phyloP scores from a whole-genome alignment of 2,113 vertebrate species.

The Dipodomys ordii region DNA sequence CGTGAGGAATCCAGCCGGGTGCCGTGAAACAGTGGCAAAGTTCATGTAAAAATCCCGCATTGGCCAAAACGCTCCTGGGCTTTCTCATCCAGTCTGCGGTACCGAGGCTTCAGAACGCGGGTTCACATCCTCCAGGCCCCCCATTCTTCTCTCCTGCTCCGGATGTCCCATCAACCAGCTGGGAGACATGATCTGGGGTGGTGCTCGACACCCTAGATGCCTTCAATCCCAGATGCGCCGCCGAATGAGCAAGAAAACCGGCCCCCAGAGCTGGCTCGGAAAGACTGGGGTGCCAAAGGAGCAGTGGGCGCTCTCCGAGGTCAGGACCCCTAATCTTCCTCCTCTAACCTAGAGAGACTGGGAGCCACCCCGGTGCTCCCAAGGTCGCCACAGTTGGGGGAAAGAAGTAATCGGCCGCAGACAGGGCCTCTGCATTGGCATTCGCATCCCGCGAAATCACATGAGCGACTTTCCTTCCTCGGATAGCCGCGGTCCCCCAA shows the following conservation, averaged over 20 bases:
- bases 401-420: background rate
- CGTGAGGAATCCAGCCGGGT: background rate
- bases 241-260: background rate
- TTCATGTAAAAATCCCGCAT: slow-evolving; percentile 78
- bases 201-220: background rate
- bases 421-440: slow-evolving; percentile 42
- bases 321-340: background rate
- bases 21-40: background rate
- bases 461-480: background rate
- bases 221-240: background rate
- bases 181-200: background rate
- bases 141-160: background rate
- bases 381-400: background rate
- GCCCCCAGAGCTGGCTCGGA: background rate
- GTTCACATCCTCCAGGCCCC: background rate
- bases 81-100: background rate
- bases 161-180: background rate
- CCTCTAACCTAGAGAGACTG: background rate
- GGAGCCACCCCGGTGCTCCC: background rate
- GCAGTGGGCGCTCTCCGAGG: background rate
- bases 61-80: slow-evolving; percentile 66
- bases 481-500: background rate
- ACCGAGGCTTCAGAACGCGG: background rate
- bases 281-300: too few relatives aligned
- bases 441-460: slow-evolving; percentile 76